These are phyloP conservation scores for Cataglyphis rosenhaueri DNA, from an alignment of 2,888 invertebrate species.

Conservation along the genomic window DNA sequence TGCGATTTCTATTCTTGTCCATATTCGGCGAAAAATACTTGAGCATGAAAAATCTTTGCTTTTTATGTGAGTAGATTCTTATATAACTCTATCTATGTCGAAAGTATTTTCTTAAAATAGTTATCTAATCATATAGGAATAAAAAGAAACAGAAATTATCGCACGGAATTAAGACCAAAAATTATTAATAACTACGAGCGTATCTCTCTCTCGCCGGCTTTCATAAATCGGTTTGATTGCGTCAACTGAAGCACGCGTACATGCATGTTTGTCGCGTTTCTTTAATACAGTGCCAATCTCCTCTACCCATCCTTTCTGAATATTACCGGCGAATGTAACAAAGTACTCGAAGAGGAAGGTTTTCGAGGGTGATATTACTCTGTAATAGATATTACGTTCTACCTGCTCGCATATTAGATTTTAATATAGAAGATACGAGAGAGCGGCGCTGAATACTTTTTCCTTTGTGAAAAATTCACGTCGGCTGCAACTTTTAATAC, in stretches of 20 bases:
- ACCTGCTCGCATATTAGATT: slow-evolving; percentile 77
- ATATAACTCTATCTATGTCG: too few relatives aligned
- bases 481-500: slow-evolving; percentile 77
- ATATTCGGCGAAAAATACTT: slow-evolving; percentile 3
- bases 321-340: slow-evolving; percentile 78
- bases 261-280: slow-evolving; percentile 50
- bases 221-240: background rate
- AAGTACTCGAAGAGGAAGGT: slow-evolving; percentile 76
- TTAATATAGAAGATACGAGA: slow-evolving; percentile 79
- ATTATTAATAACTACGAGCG: background rate
- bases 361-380: slow-evolving; percentile 80
- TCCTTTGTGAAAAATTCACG: slow-evolving; percentile 79
- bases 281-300: slow-evolving; percentile 68
- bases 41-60: background rate
- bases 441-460: slow-evolving; percentile 73
- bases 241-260: background rate
- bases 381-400: slow-evolving; percentile 80
- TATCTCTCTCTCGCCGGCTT: background rate
- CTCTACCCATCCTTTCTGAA: slow-evolving; percentile 60
- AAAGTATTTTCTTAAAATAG: background rate
- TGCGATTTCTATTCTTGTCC: slow-evolving; percentile 52
- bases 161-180: background rate
- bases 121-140: background rate
- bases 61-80: background rate
- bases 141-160: background rate